These are phyloP conservation scores for Caenorhabditis imperialis DNA, from an alignment of 2,888 invertebrate species.

Conservation along the genomic window DNA sequence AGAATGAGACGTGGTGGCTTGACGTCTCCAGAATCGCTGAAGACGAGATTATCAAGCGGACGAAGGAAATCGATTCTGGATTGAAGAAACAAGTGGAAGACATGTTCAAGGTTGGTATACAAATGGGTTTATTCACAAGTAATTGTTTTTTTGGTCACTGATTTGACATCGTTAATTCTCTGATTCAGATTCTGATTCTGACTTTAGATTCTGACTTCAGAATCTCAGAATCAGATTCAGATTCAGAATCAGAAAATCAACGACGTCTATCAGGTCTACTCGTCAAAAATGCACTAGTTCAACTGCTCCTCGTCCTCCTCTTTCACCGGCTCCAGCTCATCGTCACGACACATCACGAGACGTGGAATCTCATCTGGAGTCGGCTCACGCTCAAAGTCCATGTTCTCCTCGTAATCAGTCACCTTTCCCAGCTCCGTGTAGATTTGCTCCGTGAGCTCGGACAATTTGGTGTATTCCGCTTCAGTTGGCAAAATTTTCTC, in stretches of 20 bases:
- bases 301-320: conserved; percentile 80
- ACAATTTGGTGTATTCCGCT: conserved; percentile 35
- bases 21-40: conserved; percentile 88
- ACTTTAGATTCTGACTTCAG: too few relatives aligned
- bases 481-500: conserved; percentile 12
- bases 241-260: too few relatives aligned
- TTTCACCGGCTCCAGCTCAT: conserved; percentile 8
- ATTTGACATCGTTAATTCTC: too few relatives aligned
- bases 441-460: conserved; percentile 31
- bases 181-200: too few relatives aligned
- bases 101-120: conserved; percentile 85
- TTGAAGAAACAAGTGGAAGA: conserved; percentile 90
- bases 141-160: too few relatives aligned
- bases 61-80: conserved; percentile 89
- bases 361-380: conserved; percentile 66
- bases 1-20: conserved; percentile 92
- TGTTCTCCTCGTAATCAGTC: conserved; percentile 65
- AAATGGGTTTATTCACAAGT: too few relatives aligned
- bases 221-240: too few relatives aligned
- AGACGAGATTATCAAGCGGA: conserved; percentile 55
- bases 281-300: too few relatives aligned
- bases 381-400: conserved; percentile 72
- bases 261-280: too few relatives aligned
- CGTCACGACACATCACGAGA: conserved; percentile 38
- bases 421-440: conserved; percentile 57